Base-by-base conservation (phyloP, 2,113 vertebrate species). In the Telmatochromis sp. region DNA sequence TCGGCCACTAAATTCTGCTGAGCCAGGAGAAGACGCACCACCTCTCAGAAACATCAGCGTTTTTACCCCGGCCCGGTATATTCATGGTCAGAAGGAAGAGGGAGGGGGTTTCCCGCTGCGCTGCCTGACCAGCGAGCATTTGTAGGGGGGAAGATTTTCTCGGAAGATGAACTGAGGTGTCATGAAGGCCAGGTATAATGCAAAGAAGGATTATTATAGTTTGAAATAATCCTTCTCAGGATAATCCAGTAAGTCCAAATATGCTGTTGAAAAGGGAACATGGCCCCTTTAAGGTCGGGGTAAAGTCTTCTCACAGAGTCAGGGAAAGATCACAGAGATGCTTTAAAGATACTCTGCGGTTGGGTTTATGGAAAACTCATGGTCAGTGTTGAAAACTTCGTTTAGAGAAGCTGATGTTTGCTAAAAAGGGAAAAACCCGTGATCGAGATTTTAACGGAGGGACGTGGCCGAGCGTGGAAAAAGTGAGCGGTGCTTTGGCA, bases 11-110 rank as follows among this genome's bases (percentile, higher is more conserved):
- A 55, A 82, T 86, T 82, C 55, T 86, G 88, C 92, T 88, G 87
- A 94, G 78, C 33, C 89, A 84, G 87, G 40, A 31, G 19, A 21
- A 81, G 57, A 84, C 2, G 42, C 26, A 37, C 65, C 37, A 79
- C 81, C 28, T 35, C 79, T 14, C 50, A 9, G 4, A 83, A 55
- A 73, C 3, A 78, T 80, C 53, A 81, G 40, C 86, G 26, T 81
- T 90, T 93, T 81, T 89, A 83, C 86, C 68, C 81, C 7, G 19
- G 63, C 81, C 85, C 81, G 50, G 12, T 80, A 81, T 92, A 86
- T 91, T 90, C 40, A 7, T 78, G 78, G 82, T 35, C 86, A 81
- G 53, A 89, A 84, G 87, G 80, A 79, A 42, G 26, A 4, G 80
- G 84, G 79, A 85, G 68, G 68, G 87, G 88, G 83, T 75, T 86